Evolutionary conservation across 1,140 invertebrate species (phyloP), one percentile per base, ranked within the genome.

Genomic region (Euglossa dilemma): DNA sequence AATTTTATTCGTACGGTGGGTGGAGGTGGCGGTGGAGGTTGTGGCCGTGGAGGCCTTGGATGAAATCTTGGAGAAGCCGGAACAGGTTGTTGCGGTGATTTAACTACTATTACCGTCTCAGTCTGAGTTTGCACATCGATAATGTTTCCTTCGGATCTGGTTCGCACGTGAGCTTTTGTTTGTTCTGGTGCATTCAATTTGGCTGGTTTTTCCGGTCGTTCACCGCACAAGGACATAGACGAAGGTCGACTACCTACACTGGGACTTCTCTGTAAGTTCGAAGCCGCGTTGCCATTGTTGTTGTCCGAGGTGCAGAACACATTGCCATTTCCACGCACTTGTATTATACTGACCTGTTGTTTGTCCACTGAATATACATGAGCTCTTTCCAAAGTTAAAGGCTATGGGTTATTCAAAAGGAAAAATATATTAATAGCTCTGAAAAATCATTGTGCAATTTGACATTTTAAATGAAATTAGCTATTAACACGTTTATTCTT

Each of bases 321-420:
- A 80, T 70, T 80, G 86, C 83, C 87, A 85, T 91, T 91, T 93
- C 95, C 89, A 95, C 95, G 90, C 86, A 95, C 94, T 94, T 96
- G 95, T 85, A 96, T 96, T 90, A 96, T 95, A 81, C 96, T 96
- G 76, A 96, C 96, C 92, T 96, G 96, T 75, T 96, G 96, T 91
- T 96, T 96, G 85, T 96, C 96, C 78, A 96, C 96, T 9, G 95
- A 95, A 92, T 96, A 96, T 85, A 96, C 94, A 85, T 96, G 96
- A 57, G 96, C 95, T 85, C 96, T 94, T 92, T 96, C 96, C 84
- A 96, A 91, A 59, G 95, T 95, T 25, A 94, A 94, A 90, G 88
- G 95, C 95, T 92, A 92, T 78, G 88, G 82, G 66, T 66, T 71
- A 66, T 77, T 87, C 54, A 84, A 82, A 50, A 36, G 56, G 36